Evolutionary conservation across 2,797 vertebrate species (phyloP).

Genomic region (Gymnoscopelus braueri): DNA sequence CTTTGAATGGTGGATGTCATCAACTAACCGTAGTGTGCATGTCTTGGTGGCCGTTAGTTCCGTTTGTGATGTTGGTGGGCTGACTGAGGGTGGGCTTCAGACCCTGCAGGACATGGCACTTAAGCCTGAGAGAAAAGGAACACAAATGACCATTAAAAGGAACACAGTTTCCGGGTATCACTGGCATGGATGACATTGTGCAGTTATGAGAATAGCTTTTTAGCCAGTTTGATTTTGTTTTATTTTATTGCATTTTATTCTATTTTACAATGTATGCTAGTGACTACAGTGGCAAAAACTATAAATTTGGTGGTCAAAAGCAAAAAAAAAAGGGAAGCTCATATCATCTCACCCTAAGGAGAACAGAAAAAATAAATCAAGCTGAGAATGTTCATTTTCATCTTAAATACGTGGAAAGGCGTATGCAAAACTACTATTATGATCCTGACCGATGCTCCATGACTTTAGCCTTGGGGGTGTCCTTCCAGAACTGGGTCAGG

Average conservation of each 20-base stretch:
- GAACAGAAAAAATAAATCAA: not conserved
- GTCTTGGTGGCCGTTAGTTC: constrained; percentile 79
- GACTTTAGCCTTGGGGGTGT: constrained; percentile 84
- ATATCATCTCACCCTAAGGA: not conserved
- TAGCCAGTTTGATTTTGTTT: too few relatives aligned
- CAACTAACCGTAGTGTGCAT: constrained; percentile 76
- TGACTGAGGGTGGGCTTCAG: constrained; percentile 78
- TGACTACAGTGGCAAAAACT: too few relatives aligned
- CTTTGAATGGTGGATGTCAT: too few relatives aligned
- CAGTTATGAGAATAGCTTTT: too few relatives aligned
- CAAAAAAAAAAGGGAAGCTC: too few relatives aligned
- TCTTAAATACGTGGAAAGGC: too few relatives aligned
- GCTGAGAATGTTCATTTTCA: too few relatives aligned
- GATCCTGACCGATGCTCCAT: constrained; percentile 86
- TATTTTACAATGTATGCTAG: too few relatives aligned
- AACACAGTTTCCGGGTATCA: not conserved
- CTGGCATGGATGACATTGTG: too few relatives aligned
- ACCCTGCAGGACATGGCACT: constrained; percentile 84
- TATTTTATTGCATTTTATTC: too few relatives aligned
- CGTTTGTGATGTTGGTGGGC: constrained; percentile 66
- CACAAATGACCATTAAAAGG: not conserved
- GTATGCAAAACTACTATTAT: not conserved
- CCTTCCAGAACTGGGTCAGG: constrained; percentile 87
- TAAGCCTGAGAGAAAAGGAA: constrained; percentile 76
- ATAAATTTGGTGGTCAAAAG: too few relatives aligned